phyloP scores from a whole-genome alignment of 2,113 vertebrate genomes.

The Gadus chalcogrammus region DNA sequence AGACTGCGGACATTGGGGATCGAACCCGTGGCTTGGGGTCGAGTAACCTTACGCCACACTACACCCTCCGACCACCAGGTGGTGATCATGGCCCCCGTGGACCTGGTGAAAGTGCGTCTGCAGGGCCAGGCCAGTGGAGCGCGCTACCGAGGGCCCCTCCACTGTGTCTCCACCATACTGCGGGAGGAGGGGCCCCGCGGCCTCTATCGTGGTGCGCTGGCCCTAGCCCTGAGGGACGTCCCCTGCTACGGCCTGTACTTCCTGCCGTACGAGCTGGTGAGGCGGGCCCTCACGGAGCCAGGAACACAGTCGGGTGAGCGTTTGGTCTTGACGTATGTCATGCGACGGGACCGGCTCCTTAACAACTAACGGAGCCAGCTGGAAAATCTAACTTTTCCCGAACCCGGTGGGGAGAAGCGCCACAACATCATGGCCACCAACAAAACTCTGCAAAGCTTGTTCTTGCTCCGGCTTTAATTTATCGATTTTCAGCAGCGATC shows the following conservation, averaged over 20 bases:
- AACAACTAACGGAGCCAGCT: too few species aligned
- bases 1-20: too few species aligned
- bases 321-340: too few species aligned
- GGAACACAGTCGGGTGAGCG: slow-evolving; percentile 69
- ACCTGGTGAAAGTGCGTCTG: slow-evolving; percentile 83
- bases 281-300: slow-evolving; percentile 56
- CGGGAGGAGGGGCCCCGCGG: slow-evolving; percentile 71
- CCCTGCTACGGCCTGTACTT: slow-evolving; percentile 79
- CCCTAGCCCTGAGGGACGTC: slow-evolving; percentile 75
- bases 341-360: too few species aligned
- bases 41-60: not conserved
- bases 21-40: not conserved
- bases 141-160: slow-evolving; percentile 69
- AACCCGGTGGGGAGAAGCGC: too few species aligned
- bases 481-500: too few species aligned
- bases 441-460: too few species aligned
- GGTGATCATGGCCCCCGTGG: slow-evolving; percentile 70
- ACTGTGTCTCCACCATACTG: slow-evolving; percentile 71
- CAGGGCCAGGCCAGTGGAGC: slow-evolving; percentile 71
- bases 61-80: slow-evolving; percentile 56
- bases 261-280: slow-evolving; percentile 71
- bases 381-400: too few species aligned
- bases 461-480: too few species aligned
- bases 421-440: too few species aligned
- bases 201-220: slow-evolving; percentile 73